Evolutionary conservation across 2,797 vertebrate species (phyloP).

Genomic region (Smutsia temminckii): DNA sequence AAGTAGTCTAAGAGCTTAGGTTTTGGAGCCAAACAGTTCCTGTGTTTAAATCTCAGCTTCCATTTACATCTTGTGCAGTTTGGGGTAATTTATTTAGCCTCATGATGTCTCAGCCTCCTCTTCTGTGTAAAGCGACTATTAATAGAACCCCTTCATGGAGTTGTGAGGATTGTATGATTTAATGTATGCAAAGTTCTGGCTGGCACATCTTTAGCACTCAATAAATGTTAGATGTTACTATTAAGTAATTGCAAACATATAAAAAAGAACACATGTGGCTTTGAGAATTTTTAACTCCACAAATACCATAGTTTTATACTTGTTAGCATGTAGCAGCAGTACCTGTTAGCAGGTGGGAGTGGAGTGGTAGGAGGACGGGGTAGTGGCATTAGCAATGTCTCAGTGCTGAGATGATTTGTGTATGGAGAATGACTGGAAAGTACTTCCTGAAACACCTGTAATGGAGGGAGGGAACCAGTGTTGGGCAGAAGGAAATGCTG

Average conservation of each 20-base stretch:
- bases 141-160: neutral
- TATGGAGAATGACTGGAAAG: neutral
- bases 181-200: conserved; percentile 4
- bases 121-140: neutral
- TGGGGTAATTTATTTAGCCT: neutral
- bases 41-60: neutral
- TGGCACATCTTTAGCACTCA: neutral
- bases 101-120: neutral
- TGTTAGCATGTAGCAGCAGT: neutral
- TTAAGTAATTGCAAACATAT: neutral
- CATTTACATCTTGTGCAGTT: neutral
- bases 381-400: neutral
- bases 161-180: conserved; percentile 9
- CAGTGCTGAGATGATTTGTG: neutral
- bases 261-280: neutral
- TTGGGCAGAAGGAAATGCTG: neutral
- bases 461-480: neutral
- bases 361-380: too few species aligned
- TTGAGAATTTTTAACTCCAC: neutral
- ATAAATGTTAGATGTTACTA: neutral
- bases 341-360: neutral
- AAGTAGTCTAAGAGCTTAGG: neutral
- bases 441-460: neutral
- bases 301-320: neutral
- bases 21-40: neutral